phyloP scores from a whole-genome alignment of 2,113 vertebrate genomes.

The Salvator merianae region DNA sequence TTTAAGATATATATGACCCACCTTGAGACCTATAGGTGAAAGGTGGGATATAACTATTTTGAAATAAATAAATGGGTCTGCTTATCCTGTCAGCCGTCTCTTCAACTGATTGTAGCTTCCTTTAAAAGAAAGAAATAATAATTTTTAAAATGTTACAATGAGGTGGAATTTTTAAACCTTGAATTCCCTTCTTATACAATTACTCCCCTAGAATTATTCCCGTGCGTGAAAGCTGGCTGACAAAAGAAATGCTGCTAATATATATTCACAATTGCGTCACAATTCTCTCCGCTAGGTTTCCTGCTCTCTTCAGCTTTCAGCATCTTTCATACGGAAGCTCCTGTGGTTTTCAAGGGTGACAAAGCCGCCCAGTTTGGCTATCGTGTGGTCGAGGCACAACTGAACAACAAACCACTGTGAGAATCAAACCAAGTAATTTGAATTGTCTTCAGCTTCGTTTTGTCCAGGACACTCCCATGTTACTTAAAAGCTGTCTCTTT shows the following conservation, averaged over 20 bases:
- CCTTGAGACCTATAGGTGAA: no score
- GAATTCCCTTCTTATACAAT: no score
- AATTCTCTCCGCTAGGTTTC: neutral
- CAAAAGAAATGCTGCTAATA: neutral
- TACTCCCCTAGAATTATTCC: neutral
- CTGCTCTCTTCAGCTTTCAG: neutral
- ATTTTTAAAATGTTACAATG: no score
- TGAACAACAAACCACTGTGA: neutral
- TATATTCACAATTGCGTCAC: no score
- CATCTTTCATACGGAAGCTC: neutral
- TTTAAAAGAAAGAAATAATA: no score
- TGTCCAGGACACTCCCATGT: neutral
- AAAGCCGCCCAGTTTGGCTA: constrained; percentile 22
- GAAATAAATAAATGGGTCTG: neutral
- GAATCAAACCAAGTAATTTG: neutral
- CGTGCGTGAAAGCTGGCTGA: neutral
- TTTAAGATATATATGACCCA: no score
- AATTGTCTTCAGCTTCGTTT: neutral
- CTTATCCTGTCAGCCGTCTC: neutral
- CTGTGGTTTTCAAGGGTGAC: constrained; percentile 10
- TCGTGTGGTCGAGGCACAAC: neutral
- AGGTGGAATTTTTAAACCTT: neutral
- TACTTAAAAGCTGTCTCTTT: neutral
- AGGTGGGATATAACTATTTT: no score
- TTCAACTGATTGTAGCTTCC: neutral